Evolutionary conservation across 2,797 vertebrate genomes (phyloP).

Genomic region (Brachymystax lenok): DNA sequence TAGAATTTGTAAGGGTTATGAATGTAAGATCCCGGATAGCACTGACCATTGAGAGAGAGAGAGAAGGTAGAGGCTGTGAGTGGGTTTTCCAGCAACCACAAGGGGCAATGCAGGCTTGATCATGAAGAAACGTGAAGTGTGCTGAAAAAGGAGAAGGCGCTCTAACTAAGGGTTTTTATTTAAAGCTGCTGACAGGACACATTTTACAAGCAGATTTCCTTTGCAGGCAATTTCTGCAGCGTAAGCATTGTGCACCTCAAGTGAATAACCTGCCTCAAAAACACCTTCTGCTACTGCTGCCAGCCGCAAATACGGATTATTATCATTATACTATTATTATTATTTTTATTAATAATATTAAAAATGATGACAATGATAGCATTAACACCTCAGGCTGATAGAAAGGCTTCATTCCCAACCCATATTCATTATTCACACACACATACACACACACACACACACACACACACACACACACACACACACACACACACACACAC

Average conservation of each 20-base stretch:
- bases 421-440: background rate
- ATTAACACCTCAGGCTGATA: background rate
- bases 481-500: conserved; percentile 5
- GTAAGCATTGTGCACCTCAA: conserved; percentile 14
- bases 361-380: background rate
- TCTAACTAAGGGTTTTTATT: conserved; percentile 44
- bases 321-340: no score
- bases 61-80: background rate
- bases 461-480: background rate
- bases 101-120: background rate
- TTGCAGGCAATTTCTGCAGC: conserved; percentile 16
- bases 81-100: background rate
- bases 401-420: background rate
- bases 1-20: no score
- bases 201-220: conserved; percentile 29
- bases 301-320: no score
- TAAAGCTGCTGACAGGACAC: conserved; percentile 31
- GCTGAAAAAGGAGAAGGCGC: conserved; percentile 11
- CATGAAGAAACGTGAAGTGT: background rate
- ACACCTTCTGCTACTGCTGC: background rate
- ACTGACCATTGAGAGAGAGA: no score
- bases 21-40: no score
- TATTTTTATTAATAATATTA: no score
- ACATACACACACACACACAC: background rate
- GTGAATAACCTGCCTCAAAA: conserved; percentile 12